Evolutionary conservation across 1,140 invertebrate genomes (phyloP), one percentile per base, ranked within the genome.

Genomic region (Achroia grisella): DNA sequence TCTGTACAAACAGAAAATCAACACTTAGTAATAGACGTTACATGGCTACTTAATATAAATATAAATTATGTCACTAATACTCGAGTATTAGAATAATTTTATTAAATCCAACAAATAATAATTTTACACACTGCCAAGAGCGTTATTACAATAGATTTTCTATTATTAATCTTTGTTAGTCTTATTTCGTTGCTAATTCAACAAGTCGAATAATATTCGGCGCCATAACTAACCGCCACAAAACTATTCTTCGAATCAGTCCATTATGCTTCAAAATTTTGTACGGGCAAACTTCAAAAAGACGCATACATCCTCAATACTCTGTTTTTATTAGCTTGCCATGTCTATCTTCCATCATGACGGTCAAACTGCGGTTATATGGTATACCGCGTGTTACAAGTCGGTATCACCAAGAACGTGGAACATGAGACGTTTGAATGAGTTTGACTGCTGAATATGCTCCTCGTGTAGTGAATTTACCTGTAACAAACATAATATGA

Each of bases 391-490:
- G 87, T 91, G 67, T 46, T 90, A 93, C 74, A 92, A 93, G 62
- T 92, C 90, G 47, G 89, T 90, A 86, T 94, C 91, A 51, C 92
- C 93, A 67, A 95, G 87, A 47, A 96, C 94, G 84, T 93, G 92
- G 87, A 93, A 92, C 95, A 97, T 97, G 64, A 97, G 90, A 71
- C 94, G 92, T 81, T 94, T 95, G 89, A 97, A 97, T 49, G 93
- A 94, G 77, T 93, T 92, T 75, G 94, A 96, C 77, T 97, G 95
- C 63, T 95, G 94, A 70, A 97, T 97, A 60, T 90, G 91, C 65
- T 95, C 94, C 66, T 91, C 90, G 41, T 90, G 87, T 45, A 87
- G 63, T 17, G 87, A 84, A 58, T 87, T 89, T 48, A 89, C 84
- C 89, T 90, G 77, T n/a, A 87, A 88, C 37, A 49, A 40, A 10